These are phyloP conservation scores for Eugnorisma glareosa DNA, from an alignment of 2,888 invertebrate species.

Conservation along the genomic window DNA sequence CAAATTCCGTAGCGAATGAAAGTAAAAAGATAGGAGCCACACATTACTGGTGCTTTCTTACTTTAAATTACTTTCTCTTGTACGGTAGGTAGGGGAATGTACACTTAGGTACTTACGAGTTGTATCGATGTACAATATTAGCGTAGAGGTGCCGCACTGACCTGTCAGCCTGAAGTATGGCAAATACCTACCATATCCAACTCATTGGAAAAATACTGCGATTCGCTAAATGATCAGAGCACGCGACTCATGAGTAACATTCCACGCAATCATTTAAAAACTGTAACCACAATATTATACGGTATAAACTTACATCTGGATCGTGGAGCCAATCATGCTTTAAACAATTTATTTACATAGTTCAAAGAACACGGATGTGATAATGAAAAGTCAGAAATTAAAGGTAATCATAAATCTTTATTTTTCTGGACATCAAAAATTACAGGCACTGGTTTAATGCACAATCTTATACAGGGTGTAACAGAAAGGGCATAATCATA, in stretches of 20 bases:
- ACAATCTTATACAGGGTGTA: too few relatives aligned
- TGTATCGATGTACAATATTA: not conserved
- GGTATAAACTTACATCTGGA: constrained; percentile 2
- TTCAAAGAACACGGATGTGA: not conserved
- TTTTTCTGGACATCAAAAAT: too few relatives aligned
- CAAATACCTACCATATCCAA: not conserved
- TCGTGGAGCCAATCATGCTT: constrained; percentile 2
- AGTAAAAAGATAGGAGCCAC: constrained; percentile 11
- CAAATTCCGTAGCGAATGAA: constrained; percentile 15
- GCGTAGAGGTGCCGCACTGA: not conserved
- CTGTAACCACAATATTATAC: not conserved
- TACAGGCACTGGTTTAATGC: too few relatives aligned
- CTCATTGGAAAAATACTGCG: constrained; percentile 24
- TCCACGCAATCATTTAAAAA: constrained; percentile 1
- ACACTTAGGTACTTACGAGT: too few relatives aligned
- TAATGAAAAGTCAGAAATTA: constrained; percentile 14
- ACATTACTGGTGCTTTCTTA: constrained; percentile 4
- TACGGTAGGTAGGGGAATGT: not conserved
- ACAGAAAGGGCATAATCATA: too few relatives aligned
- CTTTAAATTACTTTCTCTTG: constrained; percentile 20
- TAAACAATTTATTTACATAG: constrained; percentile 10
- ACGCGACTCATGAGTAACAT: constrained; percentile 20
- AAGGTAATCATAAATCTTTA: too few relatives aligned
- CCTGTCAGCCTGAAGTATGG: not conserved
- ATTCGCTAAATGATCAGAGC: constrained; percentile 11